Percentiles rank a stretch among this genome's conserved stretches.
phyloP scores from a whole-genome alignment of 2,888 invertebrate species.

The Lasioglossum oenotherae region DNA sequence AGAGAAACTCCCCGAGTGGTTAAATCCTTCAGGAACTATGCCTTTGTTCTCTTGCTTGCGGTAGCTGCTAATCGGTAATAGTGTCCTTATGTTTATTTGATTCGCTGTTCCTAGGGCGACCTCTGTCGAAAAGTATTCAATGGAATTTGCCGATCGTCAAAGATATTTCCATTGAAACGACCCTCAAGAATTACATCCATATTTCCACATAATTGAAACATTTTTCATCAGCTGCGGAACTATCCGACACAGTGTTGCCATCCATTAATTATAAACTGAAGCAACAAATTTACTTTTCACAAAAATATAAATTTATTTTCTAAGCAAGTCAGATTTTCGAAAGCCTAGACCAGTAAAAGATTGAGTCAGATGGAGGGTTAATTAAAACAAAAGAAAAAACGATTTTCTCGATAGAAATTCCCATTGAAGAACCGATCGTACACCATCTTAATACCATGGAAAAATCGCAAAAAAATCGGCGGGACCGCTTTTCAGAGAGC shows the following conservation, averaged over 20 bases:
- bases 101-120: neutral
- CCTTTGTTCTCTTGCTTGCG: conserved; percentile 24
- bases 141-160: neutral
- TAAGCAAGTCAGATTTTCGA: too few relatives aligned
- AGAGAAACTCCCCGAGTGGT: conserved; percentile 21
- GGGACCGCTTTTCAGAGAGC: neutral
- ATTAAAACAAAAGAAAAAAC: too few relatives aligned
- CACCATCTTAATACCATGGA: neutral
- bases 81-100: conserved; percentile 26
- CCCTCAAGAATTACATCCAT: neutral
- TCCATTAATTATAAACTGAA: neutral
- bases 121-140: neutral
- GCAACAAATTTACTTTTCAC: neutral
- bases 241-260: neutral
- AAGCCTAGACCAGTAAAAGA: too few relatives aligned
- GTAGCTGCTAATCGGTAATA: conserved; percentile 23
- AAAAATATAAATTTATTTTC: neutral
- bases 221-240: neutral
- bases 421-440: too few relatives aligned
- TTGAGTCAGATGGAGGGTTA: too few relatives aligned
- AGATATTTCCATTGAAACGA: neutral
- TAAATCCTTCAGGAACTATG: conserved; percentile 28
- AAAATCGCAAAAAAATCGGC: neutral
- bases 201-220: neutral
- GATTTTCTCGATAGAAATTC: too few relatives aligned